Base-by-base conservation (phyloP, 2,888 invertebrate species). In the Digitonthophagus gazella region DNA sequence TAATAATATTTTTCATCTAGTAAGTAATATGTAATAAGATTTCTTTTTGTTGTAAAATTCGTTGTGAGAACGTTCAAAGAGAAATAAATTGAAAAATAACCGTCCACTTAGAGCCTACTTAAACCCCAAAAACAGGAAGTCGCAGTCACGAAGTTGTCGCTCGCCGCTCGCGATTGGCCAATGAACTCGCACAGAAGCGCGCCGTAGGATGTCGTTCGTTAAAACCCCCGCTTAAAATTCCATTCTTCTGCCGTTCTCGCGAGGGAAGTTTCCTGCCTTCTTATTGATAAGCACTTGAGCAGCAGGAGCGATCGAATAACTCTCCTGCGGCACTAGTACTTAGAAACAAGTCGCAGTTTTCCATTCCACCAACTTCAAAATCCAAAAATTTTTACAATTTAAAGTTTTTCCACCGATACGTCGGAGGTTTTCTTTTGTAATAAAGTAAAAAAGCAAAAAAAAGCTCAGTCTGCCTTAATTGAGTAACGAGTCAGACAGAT, bases 311-410 rank as follows among this genome's bases (percentile, higher is more conserved):
- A 44, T n/a, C 79, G 80, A 83, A 86, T 86, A 87, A 88, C 90
- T 44, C 92, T 92, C 92, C 92, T 92, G 92, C 92, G 92, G 92
- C 92, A 92, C 92, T 92, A 93, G 92, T 93, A 93, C 92, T 93
- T 93, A 93, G 91, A 88, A 92, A 92, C 91, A 91, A 89, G 90
- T 86, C 15, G 6, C 88, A 86, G 86, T 83, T 44, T 44, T 8
- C 3, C 22, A 6, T 22, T 22, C 3, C 3, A 4, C 22, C 22
- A 22, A 2, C 11, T 3, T 44, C 11, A 8, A 44, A 44, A 44
- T 44, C 11, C 3, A 44, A n/a, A n/a, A n/a, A n/a, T n/a, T n/a
- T n/a, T n/a, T n/a, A n/a, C n/a, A n/a, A n/a, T n/a, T n/a, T n/a
- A n/a, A n/a, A n/a, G n/a, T n/a, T n/a, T n/a, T n/a, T n/a, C n/a